Evolutionary conservation across 2,113 vertebrate genomes (phyloP), one percentile per base, ranked within the genome.

Genomic region (Rhizomys pruinosus): DNA sequence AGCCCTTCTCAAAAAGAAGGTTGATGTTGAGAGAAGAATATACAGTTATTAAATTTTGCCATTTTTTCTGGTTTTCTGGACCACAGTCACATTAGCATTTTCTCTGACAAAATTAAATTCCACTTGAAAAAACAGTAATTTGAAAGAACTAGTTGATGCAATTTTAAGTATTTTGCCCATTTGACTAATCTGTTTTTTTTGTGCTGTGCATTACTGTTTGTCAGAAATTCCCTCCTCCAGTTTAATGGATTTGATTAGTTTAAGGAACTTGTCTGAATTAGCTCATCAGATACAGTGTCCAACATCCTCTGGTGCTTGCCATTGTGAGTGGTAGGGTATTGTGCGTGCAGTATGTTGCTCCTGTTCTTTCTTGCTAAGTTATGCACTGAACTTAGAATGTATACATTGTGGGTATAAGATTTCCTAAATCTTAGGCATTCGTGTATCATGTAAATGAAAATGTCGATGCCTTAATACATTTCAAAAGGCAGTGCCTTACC

Each of bases 241-340:
- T 87, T n/a, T 95, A 95, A 81, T 90, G 81, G 17, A 13, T n/a
- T n/a, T n/a, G n/a, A n/a, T 96, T 94, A 94, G 55, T 29, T 84
- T 81, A 72, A 84, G 44, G 72, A 84, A 82, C 86, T 97, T 96
- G 66, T 92, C 68, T 92, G 59, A 92, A 81, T 90, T 93, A 93
- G 78, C 82, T 86, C 87, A 86, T 94, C 92, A 93, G 91, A 90
- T 78, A 81, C 86, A 87, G 57, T 86, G 59, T 92, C 69, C 76
- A 87, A 64, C 47, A 69, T 94, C 84, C 64, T 29, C 37, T 39
- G 87, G 19, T 95, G 78, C 85, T 88, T 20, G 34, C 86, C 66
- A 13, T 42, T 8, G 37, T 90, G 29, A 59, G 47, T 93, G 94
- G 81, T 69, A 92, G 81, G 27, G n/a, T n/a, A n/a, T n/a, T 79